Percentiles rank a stretch among this genome's conserved stretches.
Conservation (phyloP, 2,113 vertebrate species). For the Pelecanoides urinatrix region DNA sequence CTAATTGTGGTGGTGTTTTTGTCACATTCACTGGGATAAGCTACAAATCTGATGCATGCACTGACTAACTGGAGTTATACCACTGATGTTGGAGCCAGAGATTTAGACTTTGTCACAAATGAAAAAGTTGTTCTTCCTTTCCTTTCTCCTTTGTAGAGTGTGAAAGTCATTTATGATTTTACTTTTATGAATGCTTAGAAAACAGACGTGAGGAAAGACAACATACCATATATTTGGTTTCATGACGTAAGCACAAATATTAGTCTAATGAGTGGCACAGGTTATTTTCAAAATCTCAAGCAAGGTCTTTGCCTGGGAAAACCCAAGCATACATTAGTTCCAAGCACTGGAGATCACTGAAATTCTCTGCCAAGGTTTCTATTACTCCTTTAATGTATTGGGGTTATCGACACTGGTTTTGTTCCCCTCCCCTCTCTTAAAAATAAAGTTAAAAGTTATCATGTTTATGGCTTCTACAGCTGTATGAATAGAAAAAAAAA, state of each 20-base stretch:
- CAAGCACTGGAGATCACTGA: neutral
- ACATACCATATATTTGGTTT: neutral
- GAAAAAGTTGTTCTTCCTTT: neutral
- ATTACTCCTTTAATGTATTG: neutral
- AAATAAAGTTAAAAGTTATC: neutral
- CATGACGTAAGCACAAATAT: neutral
- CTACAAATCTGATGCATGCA: neutral
- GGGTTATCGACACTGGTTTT: neutral
- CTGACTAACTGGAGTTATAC: neutral
- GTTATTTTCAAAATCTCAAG: neutral
- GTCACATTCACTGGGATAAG: neutral
- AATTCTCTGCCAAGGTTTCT: neutral
- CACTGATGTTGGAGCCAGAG: neutral
- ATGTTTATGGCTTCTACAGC: neutral
- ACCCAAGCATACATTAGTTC: neutral
- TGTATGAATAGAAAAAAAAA: neutral
- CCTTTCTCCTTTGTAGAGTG: neutral
- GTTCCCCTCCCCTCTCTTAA: neutral
- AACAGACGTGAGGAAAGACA: neutral
- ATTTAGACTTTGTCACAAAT: neutral
- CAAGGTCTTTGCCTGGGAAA: neutral
- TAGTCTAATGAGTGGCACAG: neutral
- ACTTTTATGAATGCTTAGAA: neutral
- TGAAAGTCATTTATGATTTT: neutral
- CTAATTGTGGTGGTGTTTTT: neutral